Conservation (phyloP, 1,140 invertebrate species). For the Elysia chlorotica region DNA sequence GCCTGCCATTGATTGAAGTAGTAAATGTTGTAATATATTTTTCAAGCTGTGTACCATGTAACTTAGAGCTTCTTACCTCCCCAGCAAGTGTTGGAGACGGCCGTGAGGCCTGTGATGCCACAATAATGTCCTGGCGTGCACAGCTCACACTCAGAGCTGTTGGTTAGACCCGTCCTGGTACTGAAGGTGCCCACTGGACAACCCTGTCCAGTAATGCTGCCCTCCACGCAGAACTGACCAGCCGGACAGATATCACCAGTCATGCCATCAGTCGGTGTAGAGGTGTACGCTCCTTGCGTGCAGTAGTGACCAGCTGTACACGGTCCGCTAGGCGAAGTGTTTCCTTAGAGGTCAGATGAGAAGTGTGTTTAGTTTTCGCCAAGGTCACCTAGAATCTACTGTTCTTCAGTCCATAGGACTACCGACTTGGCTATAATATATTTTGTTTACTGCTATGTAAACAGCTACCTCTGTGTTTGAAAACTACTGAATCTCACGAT, state of each 20-base stretch:
- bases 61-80: constrained; percentile 37
- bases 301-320: constrained; percentile 53
- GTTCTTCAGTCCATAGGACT: too few relatives aligned
- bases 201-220: constrained; percentile 44
- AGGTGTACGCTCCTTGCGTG: constrained; percentile 41
- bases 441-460: too few relatives aligned
- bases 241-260: constrained; percentile 53
- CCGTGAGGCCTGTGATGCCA: constrained; percentile 40
- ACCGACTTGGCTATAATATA: too few relatives aligned
- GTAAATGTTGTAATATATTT: too few relatives aligned
- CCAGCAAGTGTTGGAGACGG: constrained; percentile 44
- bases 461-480: too few relatives aligned
- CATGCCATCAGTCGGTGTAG: constrained; percentile 48
- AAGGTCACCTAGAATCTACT: too few relatives aligned
- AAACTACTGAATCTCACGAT: too few relatives aligned
- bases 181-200: constrained; percentile 57
- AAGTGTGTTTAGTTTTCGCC: too few relatives aligned
- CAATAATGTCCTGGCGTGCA: constrained; percentile 56
- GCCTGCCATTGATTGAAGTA: too few relatives aligned
- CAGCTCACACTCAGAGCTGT: constrained; percentile 37
- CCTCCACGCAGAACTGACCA: constrained; percentile 48
- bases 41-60: too few relatives aligned
- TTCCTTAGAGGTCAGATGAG: too few relatives aligned
- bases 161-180: constrained; percentile 42
- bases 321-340: constrained; percentile 39